Base-by-base conservation (phyloP, 2,113 vertebrate genomes). In the Pygoscelis antarcticus region DNA sequence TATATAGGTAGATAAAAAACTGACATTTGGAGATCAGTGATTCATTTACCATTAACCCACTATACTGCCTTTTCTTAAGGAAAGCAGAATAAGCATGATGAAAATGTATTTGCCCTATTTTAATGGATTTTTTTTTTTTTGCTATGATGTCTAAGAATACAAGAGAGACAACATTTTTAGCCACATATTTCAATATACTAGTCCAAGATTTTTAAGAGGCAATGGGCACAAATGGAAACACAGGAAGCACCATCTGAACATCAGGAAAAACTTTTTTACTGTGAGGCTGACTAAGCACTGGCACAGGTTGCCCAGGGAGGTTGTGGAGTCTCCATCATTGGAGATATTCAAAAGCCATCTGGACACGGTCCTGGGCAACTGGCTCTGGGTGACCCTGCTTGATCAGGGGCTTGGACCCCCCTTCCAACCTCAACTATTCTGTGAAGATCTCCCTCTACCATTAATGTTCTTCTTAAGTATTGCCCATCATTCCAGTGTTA, bases 371-470 rank as follows among this genome's bases (percentile, higher is more conserved):
- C 36, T 90, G 16, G n/a, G 22, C 16, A 46, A 42, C 14, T 51
- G 58, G 9, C 5, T 88, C 23, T 58, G 46, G 11, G 5, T 46
- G 17, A 16, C 6, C 21, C 23, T 75, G 27, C 23, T 57, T 60
- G 30, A 51, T 11, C 29, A 51, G 2, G 5, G 2, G 4, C 2
- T 4, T 85, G 22, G 27, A 74, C 3, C 6, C 21, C 14, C 8
- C 16, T 95, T 78, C 65, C 38, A 66, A 27, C 3, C 4, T 75
- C 54, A 89, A 7, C 2, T 7, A 4, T 68, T 25, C n/a, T 75
- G 23, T n/a, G 22, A 86, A 64, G 34, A 55, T 60, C 14, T 78
- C 25, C 26, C 36, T 66, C 13, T 40, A 20, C 1, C 14, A 18
- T 68, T 69, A 54, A 42, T 0, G 2, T 65, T 70, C 54, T 78